A percentile compares a stretch with the other conserved stretches of the same genome.
Evolutionary conservation across 2,113 vertebrate species (phyloP).

Genomic region (Mus pahari): DNA sequence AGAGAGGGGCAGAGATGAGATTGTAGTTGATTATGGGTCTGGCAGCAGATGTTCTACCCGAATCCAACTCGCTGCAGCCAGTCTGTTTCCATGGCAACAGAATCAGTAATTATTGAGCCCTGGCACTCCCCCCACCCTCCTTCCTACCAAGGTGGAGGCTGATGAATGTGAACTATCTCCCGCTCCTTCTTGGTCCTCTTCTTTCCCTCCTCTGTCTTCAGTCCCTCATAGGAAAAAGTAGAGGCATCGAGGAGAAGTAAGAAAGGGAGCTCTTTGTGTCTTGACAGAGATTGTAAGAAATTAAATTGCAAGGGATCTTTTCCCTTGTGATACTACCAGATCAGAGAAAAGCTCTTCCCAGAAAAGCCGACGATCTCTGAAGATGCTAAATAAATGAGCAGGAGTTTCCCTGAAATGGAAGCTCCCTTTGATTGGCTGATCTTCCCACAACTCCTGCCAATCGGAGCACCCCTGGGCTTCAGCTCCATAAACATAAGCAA

Average conservation of each 20-base stretch:
- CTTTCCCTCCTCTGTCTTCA: background rate
- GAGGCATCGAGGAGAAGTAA: background rate
- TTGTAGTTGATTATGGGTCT: conserved; percentile 88
- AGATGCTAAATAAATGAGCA: conserved; percentile 89
- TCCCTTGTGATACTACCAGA: conserved; percentile 67
- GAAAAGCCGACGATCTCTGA: conserved; percentile 81
- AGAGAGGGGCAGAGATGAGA: conserved; percentile 79
- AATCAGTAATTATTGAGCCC: conserved; percentile 94
- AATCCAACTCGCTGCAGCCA: conserved; percentile 93
- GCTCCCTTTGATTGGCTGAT: conserved; percentile 90
- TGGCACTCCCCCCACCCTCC: conserved; percentile 77
- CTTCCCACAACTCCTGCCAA: conserved; percentile 89
- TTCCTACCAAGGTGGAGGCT: conserved; percentile 89
- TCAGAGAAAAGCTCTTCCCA: conserved; percentile 79
- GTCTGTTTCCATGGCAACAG: conserved; percentile 98
- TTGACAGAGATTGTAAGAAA: background rate
- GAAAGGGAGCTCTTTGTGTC: background rate
- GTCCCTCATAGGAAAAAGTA: conserved; percentile 34
- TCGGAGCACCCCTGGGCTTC: conserved; percentile 86
- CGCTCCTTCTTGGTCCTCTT: conserved; percentile 10
- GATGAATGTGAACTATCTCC: conserved; percentile 82
- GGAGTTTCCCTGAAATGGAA: conserved; percentile 89
- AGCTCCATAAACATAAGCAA: conserved; percentile 94
- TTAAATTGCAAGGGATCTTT: conserved; percentile 47
- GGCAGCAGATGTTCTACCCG: conserved; percentile 93